Evolutionary conservation across 2,797 vertebrate genomes (phyloP).

Genomic region (Agapornis canus): DNA sequence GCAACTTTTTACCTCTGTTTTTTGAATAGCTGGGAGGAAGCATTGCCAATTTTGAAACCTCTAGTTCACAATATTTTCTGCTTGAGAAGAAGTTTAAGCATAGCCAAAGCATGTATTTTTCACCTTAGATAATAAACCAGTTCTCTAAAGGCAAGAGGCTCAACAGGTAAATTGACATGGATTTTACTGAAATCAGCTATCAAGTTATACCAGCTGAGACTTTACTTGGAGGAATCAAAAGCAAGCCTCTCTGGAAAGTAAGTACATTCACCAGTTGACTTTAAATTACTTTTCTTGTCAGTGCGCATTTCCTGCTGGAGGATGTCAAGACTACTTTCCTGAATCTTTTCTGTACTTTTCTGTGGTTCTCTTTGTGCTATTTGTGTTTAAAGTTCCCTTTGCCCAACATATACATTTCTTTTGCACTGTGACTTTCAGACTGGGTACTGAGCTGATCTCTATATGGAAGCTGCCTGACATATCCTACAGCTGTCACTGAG

Average conservation of each 20-base stretch:
- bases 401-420: background rate
- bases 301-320: background rate
- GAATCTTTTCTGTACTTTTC: background rate
- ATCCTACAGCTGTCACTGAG: background rate
- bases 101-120: background rate
- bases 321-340: background rate
- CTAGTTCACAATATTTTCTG: background rate
- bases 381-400: background rate
- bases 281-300: background rate
- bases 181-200: background rate
- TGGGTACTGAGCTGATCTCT: background rate
- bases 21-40: background rate
- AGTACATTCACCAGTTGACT: background rate
- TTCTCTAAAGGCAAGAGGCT: background rate
- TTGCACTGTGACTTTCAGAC: background rate
- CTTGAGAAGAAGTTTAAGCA: background rate
- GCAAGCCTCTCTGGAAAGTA: background rate
- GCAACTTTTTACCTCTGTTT: background rate
- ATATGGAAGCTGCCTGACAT: background rate
- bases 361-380: background rate
- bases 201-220: background rate
- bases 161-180: background rate
- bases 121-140: background rate
- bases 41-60: slow-evolving; percentile 10
- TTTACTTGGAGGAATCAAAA: background rate